Conservation (phyloP, 2,797 vertebrate species). For the Hafferia zeledoni region DNA sequence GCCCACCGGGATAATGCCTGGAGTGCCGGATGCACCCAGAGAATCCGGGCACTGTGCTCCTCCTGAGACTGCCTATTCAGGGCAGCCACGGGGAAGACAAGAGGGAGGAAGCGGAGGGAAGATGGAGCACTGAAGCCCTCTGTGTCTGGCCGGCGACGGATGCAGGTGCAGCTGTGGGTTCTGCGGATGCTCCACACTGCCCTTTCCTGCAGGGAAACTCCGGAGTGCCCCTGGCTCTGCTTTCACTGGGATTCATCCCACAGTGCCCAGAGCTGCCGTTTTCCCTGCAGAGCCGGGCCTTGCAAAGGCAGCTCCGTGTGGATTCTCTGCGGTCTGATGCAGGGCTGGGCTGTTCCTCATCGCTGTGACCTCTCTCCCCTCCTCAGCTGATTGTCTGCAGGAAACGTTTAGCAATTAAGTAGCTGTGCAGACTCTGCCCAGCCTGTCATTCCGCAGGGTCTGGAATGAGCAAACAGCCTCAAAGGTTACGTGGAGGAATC, state of each 20-base stretch:
- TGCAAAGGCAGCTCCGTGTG: neutral
- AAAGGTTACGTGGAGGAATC: neutral
- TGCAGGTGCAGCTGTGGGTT: conserved; percentile 62
- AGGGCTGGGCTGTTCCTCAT: neutral
- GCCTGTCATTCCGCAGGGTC: neutral
- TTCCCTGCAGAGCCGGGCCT: neutral
- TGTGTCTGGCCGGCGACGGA: conserved; percentile 27
- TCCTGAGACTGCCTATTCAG: conserved; percentile 65
- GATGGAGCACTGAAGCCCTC: conserved; percentile 58
- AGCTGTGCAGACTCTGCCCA: neutral
- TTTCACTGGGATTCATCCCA: neutral
- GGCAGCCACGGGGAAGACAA: conserved; percentile 13
- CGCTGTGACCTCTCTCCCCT: neutral
- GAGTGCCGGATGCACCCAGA: conserved; percentile 33
- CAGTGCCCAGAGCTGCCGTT: neutral
- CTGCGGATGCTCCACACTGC: neutral
- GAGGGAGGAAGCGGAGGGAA: conserved; percentile 53
- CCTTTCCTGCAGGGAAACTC: neutral
- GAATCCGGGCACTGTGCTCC: conserved; percentile 58
- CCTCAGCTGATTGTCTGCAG: neutral
- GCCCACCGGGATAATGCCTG: neutral
- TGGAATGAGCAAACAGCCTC: neutral
- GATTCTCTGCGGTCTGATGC: neutral
- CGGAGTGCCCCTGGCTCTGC: neutral
- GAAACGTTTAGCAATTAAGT: neutral